Conservation (phyloP, 2,113 vertebrate species). For the Charadrius vociferus region DNA sequence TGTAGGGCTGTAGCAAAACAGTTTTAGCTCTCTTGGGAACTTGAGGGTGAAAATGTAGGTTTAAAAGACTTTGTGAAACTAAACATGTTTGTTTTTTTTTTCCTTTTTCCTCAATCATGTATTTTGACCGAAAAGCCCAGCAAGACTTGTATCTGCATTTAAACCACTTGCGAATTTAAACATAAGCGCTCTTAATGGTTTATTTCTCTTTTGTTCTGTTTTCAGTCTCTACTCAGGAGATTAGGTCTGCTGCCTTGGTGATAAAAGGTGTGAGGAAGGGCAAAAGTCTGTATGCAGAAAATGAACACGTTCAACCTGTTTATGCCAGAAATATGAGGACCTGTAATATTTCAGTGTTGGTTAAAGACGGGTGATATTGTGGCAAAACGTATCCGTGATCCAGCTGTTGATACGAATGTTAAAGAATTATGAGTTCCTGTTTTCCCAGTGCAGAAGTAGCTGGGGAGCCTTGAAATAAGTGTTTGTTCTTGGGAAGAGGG, state of each 20-base stretch:
- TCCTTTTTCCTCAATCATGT: fast-evolving
- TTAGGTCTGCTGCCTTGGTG: not conserved
- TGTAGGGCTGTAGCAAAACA: not conserved
- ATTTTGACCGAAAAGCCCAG: not conserved
- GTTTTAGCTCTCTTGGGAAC: not conserved
- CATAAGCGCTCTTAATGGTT: not conserved
- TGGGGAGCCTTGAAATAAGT: not conserved
- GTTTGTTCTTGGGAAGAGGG: not conserved
- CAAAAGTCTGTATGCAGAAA: not conserved
- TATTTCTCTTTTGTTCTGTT: not conserved
- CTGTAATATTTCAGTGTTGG: not conserved
- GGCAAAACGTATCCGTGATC: not conserved
- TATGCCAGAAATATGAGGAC: not conserved
- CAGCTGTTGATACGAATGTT: not conserved
- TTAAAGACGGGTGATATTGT: not conserved
- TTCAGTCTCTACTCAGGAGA: not conserved
- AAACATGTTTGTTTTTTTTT: not conserved
- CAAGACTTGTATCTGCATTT: not conserved
- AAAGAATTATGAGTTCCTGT: not conserved
- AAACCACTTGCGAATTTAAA: not conserved
- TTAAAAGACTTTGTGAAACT: not conserved
- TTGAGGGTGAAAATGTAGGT: not conserved
- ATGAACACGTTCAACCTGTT: not conserved
- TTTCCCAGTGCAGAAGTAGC: not conserved
- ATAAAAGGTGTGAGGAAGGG: not conserved